These are phyloP conservation scores for Phainopepla nitens DNA, from an alignment of 2,113 vertebrate species.

Conservation along the genomic window DNA sequence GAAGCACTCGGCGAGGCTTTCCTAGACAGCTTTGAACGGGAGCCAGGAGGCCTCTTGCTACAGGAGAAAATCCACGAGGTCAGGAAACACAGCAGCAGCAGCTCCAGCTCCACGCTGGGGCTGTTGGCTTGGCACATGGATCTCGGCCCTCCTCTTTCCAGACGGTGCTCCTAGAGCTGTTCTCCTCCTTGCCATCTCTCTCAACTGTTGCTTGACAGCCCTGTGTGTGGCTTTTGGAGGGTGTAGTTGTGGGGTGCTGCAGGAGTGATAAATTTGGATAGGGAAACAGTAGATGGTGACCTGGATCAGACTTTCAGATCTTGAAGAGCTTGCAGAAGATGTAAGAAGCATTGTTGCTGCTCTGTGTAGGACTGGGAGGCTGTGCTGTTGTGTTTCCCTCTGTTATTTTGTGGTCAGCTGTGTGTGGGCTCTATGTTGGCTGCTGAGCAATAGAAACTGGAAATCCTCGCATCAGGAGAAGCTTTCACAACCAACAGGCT, in stretches of 20 bases:
- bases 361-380: background rate
- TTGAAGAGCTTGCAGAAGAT: background rate
- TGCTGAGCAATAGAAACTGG: background rate
- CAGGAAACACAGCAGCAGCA: slow-evolving; percentile 19
- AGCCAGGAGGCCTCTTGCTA: slow-evolving; percentile 39
- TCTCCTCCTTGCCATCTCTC: background rate
- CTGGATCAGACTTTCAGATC: background rate
- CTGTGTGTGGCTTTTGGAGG: background rate
- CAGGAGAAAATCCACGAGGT: slow-evolving; percentile 28
- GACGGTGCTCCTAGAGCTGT: background rate
- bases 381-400: background rate
- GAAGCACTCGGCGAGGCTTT: slow-evolving; percentile 10
- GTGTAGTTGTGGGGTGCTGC: background rate
- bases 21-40: slow-evolving; percentile 49
- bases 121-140: background rate
- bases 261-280: background rate
- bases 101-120: background rate
- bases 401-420: background rate
- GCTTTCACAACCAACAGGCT: background rate
- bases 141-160: background rate
- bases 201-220: background rate
- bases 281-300: background rate
- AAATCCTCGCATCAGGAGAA: background rate
- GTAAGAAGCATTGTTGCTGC: background rate
- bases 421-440: background rate